Evolutionary conservation across 2,797 vertebrate genomes (phyloP).

Genomic region (Acanthiza pusilla): DNA sequence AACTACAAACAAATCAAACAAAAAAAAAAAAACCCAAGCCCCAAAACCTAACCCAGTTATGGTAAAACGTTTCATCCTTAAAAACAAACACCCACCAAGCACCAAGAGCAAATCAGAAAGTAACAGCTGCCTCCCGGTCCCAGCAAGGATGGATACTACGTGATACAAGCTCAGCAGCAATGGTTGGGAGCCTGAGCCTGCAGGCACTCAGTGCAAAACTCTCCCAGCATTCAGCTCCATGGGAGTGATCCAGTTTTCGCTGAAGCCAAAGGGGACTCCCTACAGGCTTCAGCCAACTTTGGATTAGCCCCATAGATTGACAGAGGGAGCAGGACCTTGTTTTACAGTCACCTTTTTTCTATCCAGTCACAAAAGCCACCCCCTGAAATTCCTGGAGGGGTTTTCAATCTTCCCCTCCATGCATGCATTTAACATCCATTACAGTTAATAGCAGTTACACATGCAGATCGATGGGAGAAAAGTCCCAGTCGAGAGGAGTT

Average conservation of each 20-base stretch:
- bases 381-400: constrained; percentile 39
- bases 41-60: neutral
- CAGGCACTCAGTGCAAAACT: constrained; percentile 36
- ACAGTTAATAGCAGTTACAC: constrained; percentile 58
- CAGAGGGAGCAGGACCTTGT: neutral
- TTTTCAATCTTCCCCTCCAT: neutral
- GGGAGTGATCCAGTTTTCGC: neutral
- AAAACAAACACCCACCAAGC: constrained; percentile 25
- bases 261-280: neutral
- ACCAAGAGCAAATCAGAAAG: constrained; percentile 15
- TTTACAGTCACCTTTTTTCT: neutral
- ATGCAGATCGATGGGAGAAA: constrained; percentile 43
- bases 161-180: constrained; percentile 8
- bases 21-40: neutral
- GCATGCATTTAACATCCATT: constrained; percentile 51
- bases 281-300: neutral
- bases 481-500: constrained; percentile 11
- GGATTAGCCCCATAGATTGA: neutral
- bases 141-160: neutral
- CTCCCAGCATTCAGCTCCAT: neutral
- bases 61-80: neutral
- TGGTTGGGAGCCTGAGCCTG: constrained; percentile 23
- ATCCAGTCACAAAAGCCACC: constrained; percentile 24
- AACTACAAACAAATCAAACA: neutral
- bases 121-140: neutral